Evolutionary conservation across 2,797 vertebrate species (phyloP).

Genomic region (Gymnothorax javanicus): DNA sequence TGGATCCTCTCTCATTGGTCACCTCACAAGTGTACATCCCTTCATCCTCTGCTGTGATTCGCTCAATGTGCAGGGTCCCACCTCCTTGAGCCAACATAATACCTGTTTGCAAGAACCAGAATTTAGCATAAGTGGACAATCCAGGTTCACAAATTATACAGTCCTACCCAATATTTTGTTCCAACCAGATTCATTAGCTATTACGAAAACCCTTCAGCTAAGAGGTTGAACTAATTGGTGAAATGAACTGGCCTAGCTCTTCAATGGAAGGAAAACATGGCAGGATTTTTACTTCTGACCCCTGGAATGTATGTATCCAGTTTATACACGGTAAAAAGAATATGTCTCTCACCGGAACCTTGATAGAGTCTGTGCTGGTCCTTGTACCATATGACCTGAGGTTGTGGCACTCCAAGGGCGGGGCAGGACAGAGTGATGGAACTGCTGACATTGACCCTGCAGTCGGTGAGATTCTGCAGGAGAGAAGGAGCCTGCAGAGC

Average conservation of each 20-base stretch:
- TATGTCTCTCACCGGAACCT: slow-evolving; percentile 80
- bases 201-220: no score
- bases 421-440: slow-evolving; percentile 82
- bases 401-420: slow-evolving; percentile 78
- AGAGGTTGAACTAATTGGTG: no score
- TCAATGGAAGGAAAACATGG: no score
- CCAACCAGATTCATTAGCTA: no score
- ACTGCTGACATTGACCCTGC: slow-evolving; percentile 82
- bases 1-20: slow-evolving; percentile 85
- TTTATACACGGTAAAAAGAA: neutral
- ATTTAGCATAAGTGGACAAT: slow-evolving; percentile 14
- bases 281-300: no score
- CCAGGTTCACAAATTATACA: no score
- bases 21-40: slow-evolving; percentile 88
- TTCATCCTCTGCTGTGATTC: slow-evolving; percentile 87
- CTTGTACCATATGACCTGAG: slow-evolving; percentile 90
- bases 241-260: no score
- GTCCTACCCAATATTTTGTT: no score
- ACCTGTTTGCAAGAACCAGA: slow-evolving; percentile 67
- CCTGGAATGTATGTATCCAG: neutral
- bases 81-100: slow-evolving; percentile 84
- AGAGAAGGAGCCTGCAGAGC: slow-evolving; percentile 84
- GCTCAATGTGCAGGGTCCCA: slow-evolving; percentile 85
- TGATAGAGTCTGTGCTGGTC: slow-evolving; percentile 77
- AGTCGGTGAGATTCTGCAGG: slow-evolving; percentile 78